These are phyloP conservation scores for Psittacula echo DNA, from an alignment of 2,797 vertebrate species.

Conservation along the genomic window DNA sequence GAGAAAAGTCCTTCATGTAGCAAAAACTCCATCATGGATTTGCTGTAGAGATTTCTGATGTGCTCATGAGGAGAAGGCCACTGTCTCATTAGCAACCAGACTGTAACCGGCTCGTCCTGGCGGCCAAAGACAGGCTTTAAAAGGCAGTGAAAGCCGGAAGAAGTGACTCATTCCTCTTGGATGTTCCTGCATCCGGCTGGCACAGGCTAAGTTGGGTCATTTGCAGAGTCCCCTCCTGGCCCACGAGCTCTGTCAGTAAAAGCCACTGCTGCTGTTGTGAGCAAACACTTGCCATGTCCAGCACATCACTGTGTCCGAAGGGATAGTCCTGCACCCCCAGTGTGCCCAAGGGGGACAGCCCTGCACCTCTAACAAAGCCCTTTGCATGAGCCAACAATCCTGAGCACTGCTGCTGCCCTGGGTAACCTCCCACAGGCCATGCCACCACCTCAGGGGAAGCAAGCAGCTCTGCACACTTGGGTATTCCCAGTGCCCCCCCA, in stretches of 20 bases:
- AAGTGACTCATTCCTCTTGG: conserved; percentile 41
- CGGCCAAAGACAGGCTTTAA: background rate
- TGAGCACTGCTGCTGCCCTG: background rate
- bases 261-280: background rate
- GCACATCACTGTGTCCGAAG: background rate
- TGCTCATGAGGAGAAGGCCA: background rate
- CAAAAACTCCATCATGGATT: background rate
- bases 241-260: background rate
- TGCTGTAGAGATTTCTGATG: background rate
- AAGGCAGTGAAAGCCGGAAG: conserved; percentile 55
- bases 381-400: background rate
- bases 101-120: background rate
- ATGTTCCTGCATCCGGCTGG: conserved; percentile 5
- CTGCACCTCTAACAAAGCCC: background rate
- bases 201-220: background rate
- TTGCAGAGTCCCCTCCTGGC: background rate
- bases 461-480: fast-evolving
- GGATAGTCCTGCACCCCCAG: background rate
- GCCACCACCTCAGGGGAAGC: background rate
- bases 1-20: background rate
- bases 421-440: background rate
- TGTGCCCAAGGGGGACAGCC: background rate
- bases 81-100: background rate
- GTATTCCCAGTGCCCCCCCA: conserved; percentile 22
- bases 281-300: fast-evolving